Base-by-base conservation (phyloP, 2,113 vertebrate species). In the cattle (Bos taurus) region DNA sequence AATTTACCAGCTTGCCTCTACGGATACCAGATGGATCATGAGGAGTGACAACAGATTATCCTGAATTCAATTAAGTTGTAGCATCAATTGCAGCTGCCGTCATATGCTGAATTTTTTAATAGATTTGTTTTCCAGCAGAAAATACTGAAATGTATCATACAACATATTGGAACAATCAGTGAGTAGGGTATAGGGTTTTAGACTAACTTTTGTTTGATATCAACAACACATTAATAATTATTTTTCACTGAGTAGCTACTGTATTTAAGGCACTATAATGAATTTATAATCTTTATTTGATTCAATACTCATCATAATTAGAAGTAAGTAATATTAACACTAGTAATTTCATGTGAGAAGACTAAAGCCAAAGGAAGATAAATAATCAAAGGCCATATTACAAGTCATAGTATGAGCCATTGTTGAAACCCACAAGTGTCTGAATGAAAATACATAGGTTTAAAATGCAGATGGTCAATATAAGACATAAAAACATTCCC, bases 141-240 rank as follows among this genome's bases (percentile, higher is more conserved):
- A 80, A 84, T 56, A 48, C 11, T 54, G 43, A 90, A 64, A n/a
- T n/a, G 4, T 28, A 4, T 40, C 30, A 9, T n/a, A 71, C 0
- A 28, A 6, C 14, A 2, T 7, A 13, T 13, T n/a, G 5, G 6
- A 80, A 59, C 0, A 40, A 54, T 43, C 67, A 7, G 4, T 52
- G 19, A 57, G 6, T 62, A 52, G 3, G 1, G 1, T 36, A 25
- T 26, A 50, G 3, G 1, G 1, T 46, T 26, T 85, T 25, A 54
- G 7, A 11, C 6, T 43, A n/a, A 71, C 3, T 50, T 74, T 84
- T 56, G 3, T 8, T 92, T 92, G 50, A 28, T 57, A 48, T 36
- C 48, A 88, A 2, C n/a, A 8, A 60, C 54, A 74, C 4, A 74
- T 7, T 16, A 50, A 43, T 33, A 60, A 30, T 11, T 77, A 5